Evolutionary conservation across 35 echinoderm and acorn worm genomes (phyloP).

Genomic region (Ophioderma brevispina): DNA sequence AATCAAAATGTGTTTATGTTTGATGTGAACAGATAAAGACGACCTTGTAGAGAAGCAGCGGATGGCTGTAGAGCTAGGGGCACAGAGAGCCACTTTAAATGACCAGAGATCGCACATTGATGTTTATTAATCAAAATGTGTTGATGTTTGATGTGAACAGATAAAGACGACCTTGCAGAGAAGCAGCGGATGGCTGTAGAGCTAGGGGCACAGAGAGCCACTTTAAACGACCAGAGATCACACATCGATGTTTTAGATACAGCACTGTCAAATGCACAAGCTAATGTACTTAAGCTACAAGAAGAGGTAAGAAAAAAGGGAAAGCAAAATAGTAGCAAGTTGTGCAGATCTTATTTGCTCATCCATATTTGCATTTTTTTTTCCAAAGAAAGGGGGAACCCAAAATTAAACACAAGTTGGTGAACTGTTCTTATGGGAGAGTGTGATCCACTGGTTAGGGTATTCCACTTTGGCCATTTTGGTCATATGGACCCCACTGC

Average conservation of each 20-base stretch:
- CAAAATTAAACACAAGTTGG: too few relatives aligned
- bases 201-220: conserved; percentile 68
- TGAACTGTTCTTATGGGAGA: too few relatives aligned
- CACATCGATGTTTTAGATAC: conserved; percentile 96
- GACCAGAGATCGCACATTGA: conserved; percentile 93
- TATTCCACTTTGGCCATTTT: too few relatives aligned
- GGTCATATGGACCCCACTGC: too few relatives aligned
- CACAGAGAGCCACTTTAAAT: conserved; percentile 70
- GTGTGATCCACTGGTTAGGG: too few relatives aligned
- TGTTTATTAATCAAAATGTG: too few relatives aligned
- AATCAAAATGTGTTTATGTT: too few relatives aligned
- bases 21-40: conserved; percentile 66
- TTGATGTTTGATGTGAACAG: conserved; percentile 25
- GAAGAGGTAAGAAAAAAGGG: too few relatives aligned
- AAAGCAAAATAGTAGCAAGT: too few relatives aligned
- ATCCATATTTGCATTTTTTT: too few relatives aligned
- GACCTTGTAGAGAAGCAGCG: conserved; percentile 67
- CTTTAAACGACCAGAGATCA: conserved; percentile 76
- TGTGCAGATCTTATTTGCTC: too few relatives aligned
- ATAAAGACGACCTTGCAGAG: conserved; percentile 69
- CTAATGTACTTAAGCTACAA: conserved; percentile 88
- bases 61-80: conserved; percentile 75
- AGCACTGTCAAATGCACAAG: conserved; percentile 93
- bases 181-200: conserved; percentile 86
- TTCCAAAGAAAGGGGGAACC: too few relatives aligned